phyloP scores from a whole-genome alignment of 2,888 invertebrate species.

The Polydrusus tereticollis region DNA sequence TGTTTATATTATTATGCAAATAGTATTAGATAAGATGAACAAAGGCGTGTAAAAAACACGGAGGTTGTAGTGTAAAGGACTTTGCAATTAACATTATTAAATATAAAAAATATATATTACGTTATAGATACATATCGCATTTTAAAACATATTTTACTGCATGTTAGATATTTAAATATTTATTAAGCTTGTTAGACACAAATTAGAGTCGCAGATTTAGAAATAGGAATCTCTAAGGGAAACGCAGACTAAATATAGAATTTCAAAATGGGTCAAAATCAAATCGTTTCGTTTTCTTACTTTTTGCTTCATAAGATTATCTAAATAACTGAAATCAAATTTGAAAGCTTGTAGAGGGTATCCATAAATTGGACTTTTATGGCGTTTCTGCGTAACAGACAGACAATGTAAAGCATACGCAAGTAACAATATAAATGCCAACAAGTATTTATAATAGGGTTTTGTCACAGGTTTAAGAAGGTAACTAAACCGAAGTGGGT shows the following conservation, averaged over 20 bases:
- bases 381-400: no score
- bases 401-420: no score
- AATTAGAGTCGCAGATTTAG: background rate
- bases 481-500: no score
- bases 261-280: background rate
- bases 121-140: slow-evolving; percentile 20
- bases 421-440: no score
- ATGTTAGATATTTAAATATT: slow-evolving; percentile 37
- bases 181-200: slow-evolving; percentile 22
- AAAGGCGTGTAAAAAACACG: background rate
- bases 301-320: no score
- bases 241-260: background rate
- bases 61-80: background rate
- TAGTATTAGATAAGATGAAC: no score
- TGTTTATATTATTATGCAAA: background rate
- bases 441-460: no score
- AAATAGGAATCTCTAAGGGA: background rate
- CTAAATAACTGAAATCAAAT: no score
- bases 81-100: background rate
- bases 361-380: no score
- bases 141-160: slow-evolving; percentile 12
- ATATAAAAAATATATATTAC: background rate
- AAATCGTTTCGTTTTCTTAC: no score
- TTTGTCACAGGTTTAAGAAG: no score
- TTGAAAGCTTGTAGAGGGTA: no score